Base-by-base conservation (phyloP, 2,113 vertebrate species). In the Casuarius casuarius region DNA sequence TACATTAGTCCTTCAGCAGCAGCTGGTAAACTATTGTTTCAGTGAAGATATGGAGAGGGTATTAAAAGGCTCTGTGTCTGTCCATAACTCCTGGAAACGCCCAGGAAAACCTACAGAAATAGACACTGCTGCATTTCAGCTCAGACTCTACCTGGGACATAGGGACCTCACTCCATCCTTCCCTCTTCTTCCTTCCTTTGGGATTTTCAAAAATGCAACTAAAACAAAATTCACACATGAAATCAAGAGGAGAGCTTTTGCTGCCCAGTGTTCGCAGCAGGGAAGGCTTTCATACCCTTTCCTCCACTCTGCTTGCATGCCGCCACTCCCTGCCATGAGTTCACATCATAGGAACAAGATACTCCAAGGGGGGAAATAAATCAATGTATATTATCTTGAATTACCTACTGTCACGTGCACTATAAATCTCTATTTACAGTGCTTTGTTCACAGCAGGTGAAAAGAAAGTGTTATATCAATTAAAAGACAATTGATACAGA, bases 181-280 rank as follows among this genome's bases (percentile, higher is more conserved):
- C 33, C 10, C 7, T 62, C n/a, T 78, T 77, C 31, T 58, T 85
- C 17, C 25, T 48, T 26, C 7, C 8, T 10, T 0, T 70, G 33
- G 9, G 5, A 46, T 90, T 85, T 51, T 26, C 1, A 44, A 79
- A 91, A 82, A 46, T 63, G 7, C 13, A 65, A 11, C 29, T 92
- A 44, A 74, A 51, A 28, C 29, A 90, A 62, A 15, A 17, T 75
- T 77, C 9, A 68, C 18, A 22, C 5, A 12, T 17, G 26, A 83
- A 54, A 90, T 52, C 13, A 29, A 0, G 0, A 15, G 8, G 44
- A 21, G 35, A 75, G 9, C 28, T 76, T 25, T 74, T 77, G 4
- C 40, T 86, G 26, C 29, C 25, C 23, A 6, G 3, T 54, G 2
- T 38, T 70, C 13, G 20, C 6, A 66, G 35, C 28, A 78, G 23